Conservation (phyloP, 2,113 vertebrate species). For the Cyphomyrus discorhynchus region DNA sequence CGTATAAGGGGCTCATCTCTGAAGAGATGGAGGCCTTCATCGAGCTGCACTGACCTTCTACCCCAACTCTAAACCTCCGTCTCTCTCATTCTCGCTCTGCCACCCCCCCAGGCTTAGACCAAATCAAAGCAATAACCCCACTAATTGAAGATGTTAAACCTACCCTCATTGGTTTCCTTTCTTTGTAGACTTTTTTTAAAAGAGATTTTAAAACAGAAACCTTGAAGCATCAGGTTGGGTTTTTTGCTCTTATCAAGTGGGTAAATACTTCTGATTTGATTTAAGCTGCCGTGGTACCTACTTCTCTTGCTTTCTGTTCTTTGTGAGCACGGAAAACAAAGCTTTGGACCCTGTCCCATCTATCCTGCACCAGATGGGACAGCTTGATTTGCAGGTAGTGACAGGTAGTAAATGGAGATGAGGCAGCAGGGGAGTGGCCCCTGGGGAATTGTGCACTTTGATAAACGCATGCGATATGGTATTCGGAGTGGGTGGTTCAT, state of each 20-base stretch:
- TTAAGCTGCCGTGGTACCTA: background rate
- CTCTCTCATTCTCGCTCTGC: background rate
- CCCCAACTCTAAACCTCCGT: background rate
- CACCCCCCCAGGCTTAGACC: conserved; percentile 1
- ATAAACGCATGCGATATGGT: conserved; percentile 8
- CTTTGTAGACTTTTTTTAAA: background rate
- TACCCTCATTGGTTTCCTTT: conserved; percentile 3
- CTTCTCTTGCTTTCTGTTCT: background rate
- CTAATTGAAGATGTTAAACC: background rate
- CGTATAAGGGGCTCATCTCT: conserved; percentile 70
- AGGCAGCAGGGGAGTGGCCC: background rate
- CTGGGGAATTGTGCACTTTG: conserved; percentile 10
- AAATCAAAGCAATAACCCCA: conserved; percentile 24
- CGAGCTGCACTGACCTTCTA: conserved; percentile 57
- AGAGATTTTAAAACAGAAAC: background rate
- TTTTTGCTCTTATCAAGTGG: background rate
- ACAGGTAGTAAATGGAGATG: background rate
- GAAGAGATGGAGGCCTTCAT: conserved; percentile 74
- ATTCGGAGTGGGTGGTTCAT: background rate
- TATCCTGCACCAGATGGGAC: background rate
- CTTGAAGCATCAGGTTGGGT: background rate
- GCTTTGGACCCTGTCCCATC: background rate
- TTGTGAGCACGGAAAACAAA: background rate
- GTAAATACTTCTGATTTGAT: conserved; percentile 9
- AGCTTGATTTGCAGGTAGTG: conserved; percentile 10